Evolutionary conservation across 2,113 vertebrate species (phyloP), one percentile per base, ranked within the genome.

Genomic region (Ictalurus furcatus): DNA sequence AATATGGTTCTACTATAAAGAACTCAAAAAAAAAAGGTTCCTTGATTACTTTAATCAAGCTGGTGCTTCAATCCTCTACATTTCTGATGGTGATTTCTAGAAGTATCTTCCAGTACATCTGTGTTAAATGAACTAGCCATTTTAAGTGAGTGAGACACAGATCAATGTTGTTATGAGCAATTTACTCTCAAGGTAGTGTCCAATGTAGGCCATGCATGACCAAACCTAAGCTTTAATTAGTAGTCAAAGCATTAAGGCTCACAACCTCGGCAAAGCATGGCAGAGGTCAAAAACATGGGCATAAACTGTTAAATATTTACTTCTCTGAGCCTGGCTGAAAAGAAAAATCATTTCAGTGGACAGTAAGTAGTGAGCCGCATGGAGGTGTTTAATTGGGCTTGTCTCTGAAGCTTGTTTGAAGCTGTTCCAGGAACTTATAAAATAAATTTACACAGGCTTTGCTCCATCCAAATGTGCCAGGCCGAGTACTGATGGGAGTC

Each of bases 81-180:
- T 79, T 90, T 88, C 81, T 87, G 78, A 73, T 44, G 9, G 25
- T 79, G 0, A 79, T 79, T 52, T 16, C 44, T n/a, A n/a, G 5
- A 79, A 5, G 40, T 40, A 23, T 44, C 21, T 76, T 25, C 21
- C 40, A 25, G 73, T 44, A n/a, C 73, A 76, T 76, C 37, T 76
- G 37, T 44, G 37, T 52, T n/a, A n/a, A 79, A 76, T 23, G 21
- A 40, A 76, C 21, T 44, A 56, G 85, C 89, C 88, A 63, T 89
- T 93, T 89, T 88, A 84, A 92, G 87, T n/a, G 71, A 63, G 74
- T 85, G 88, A 91, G 89, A 86, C 76, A n/a, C 21, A 79, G 91
- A 93, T 94, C 91, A 91, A 94, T 94, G 83, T 6, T 44, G 86
- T 91, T 92, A 90, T 91, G 90, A 89, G 92, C 16, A 91, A 79